Base-by-base conservation (phyloP, 2,888 invertebrate species). In the Litoditis marina region DNA sequence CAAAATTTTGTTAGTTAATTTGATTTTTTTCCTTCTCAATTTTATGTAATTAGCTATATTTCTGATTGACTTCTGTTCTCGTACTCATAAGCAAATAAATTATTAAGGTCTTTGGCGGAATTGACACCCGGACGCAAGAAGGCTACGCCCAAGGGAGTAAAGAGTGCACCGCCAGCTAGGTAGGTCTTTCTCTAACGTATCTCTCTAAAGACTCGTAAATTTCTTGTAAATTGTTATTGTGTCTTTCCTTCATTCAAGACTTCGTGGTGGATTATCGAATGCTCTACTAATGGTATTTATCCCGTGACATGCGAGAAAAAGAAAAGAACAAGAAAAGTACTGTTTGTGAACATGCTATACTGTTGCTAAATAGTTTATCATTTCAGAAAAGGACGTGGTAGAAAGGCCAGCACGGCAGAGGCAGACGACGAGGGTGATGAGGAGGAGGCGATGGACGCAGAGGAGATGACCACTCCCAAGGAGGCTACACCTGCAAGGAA, bases 81-180 rank as follows among this genome's bases (percentile, higher is more conserved):
- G n/a, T n/a, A n/a, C n/a, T n/a, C n/a, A n/a, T n/a, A n/a, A n/a
- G n/a, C n/a, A n/a, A n/a, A n/a, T n/a, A n/a, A n/a, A n/a, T n/a
- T n/a, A n/a, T n/a, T n/a, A n/a, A n/a, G n/a, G n/a, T 54, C 55
- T 6, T 58, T 73, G 2, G 69, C 73, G 2, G 73, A 69, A 16
- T 64, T 73, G 68, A 70, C 69, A 5, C 73, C 73, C 0, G 65
- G 68, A 30, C 13, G 13, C 39, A 11, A 36, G 39, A 36, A 36
- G n/a, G 39, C n/a, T n/a, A n/a, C n/a, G n/a, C 59, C 22, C 2
- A 51, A 50, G n/a, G 42, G 42, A 7, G 27, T 42, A 4, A 50
- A 59, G 39, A 28, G 39, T 27, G 59, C 52, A 30, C 46, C 56
- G 2, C 57, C 57, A 8, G 57, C 59, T 13, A 13, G 46, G 46